Conservation (phyloP, 2,113 vertebrate species). For the Petrocephalus zakoni region DNA sequence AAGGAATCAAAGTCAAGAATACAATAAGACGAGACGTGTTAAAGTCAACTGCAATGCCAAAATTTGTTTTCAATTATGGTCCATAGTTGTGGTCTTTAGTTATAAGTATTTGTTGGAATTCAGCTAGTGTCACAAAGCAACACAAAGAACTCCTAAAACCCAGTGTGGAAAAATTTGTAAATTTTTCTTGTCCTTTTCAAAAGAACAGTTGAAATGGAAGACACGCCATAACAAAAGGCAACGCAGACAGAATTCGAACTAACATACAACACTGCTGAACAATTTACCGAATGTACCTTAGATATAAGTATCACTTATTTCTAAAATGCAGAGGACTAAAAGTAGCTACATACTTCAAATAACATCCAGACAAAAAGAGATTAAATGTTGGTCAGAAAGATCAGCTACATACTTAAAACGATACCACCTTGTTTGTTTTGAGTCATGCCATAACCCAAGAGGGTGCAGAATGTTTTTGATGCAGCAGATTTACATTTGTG, state of each 20-base stretch:
- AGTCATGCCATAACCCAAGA: neutral
- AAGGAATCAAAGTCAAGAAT: neutral
- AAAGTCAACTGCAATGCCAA: neutral
- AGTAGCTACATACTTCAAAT: neutral
- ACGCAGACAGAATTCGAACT: neutral
- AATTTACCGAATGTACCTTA: neutral
- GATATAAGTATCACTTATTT: neutral
- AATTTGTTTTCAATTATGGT: neutral
- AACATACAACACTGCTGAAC: neutral
- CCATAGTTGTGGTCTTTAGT: neutral
- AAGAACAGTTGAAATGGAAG: neutral
- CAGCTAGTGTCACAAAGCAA: neutral
- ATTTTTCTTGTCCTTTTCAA: neutral
- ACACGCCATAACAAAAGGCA: neutral
- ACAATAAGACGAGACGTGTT: neutral
- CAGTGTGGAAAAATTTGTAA: neutral
- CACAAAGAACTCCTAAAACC: neutral
- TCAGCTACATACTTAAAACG: neutral
- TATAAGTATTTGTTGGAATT: neutral
- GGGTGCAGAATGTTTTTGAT: neutral
- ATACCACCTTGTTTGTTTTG: neutral
- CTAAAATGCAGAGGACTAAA: neutral
- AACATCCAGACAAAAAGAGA: neutral
- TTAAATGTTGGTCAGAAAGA: neutral
- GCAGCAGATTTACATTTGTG: neutral